Percentiles rank a stretch among this genome's conserved stretches.
Evolutionary conservation across 35 echinoderm and acorn worm genomes (phyloP).

Genomic region (Hemicentrotus pulcherrimus): DNA sequence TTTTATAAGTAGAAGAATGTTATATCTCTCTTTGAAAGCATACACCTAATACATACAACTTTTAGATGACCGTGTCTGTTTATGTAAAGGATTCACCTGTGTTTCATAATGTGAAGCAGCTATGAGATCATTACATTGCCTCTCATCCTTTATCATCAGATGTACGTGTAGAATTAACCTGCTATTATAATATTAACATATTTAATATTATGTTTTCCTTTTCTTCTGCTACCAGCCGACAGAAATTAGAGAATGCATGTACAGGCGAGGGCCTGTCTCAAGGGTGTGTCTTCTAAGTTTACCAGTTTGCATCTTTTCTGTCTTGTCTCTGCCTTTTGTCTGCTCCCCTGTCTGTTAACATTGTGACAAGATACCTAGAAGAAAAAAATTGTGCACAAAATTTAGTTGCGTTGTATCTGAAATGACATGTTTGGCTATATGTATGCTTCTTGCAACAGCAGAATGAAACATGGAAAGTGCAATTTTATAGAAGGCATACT

Average conservation of each 20-base stretch:
- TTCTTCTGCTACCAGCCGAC: constrained; percentile 28
- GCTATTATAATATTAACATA: neutral
- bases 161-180: too few species aligned
- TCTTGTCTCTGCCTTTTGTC: neutral
- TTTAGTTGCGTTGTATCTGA: too few species aligned
- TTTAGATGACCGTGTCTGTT: too few species aligned
- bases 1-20: too few species aligned
- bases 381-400: neutral
- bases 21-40: too few species aligned
- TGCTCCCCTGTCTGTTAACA: neutral
- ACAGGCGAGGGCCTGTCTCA: constrained; percentile 46
- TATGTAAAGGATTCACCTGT: too few species aligned
- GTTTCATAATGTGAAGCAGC: too few species aligned
- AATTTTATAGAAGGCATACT: too few species aligned
- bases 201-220: constrained; percentile 15
- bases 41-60: too few species aligned
- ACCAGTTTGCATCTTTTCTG: neutral
- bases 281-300: constrained; percentile 59
- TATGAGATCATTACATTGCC: too few species aligned
- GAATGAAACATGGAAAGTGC: neutral
- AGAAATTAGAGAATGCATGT: constrained; percentile 61
- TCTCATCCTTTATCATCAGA: too few species aligned
- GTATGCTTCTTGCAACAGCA: neutral
- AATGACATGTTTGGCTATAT: too few species aligned
- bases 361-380: neutral